A percentile compares a stretch with the other conserved stretches of the same genome.
phyloP scores from a whole-genome alignment of 2,113 vertebrate species.

The Gambusia holbrooki region DNA sequence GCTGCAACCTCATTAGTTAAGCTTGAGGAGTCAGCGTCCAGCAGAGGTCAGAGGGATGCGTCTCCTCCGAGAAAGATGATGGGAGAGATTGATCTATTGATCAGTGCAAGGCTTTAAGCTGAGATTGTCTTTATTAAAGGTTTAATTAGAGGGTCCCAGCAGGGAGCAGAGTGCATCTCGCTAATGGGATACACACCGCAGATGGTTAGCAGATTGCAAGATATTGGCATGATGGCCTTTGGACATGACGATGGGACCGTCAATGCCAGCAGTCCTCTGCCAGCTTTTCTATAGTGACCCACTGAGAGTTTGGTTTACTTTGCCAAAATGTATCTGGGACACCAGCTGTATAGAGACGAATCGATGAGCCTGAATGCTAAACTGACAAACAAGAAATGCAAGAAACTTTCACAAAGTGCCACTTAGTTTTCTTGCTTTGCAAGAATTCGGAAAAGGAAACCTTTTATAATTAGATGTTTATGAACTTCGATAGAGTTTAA shows the following conservation, averaged over 20 bases:
- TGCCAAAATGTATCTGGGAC: slow-evolving; percentile 32
- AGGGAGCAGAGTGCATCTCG: slow-evolving; percentile 25
- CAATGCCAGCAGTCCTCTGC: slow-evolving; percentile 43
- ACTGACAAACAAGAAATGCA: slow-evolving; percentile 2
- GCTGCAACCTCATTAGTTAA: slow-evolving; percentile 65
- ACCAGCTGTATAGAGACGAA: slow-evolving; percentile 26
- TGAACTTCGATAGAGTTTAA: too few species aligned
- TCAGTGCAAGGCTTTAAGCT: slow-evolving; percentile 56
- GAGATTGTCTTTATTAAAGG: slow-evolving; percentile 65
- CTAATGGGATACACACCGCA: slow-evolving; percentile 42
- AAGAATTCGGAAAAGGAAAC: not conserved
- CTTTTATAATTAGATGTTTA: not conserved
- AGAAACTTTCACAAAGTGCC: not conserved
- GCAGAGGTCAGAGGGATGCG: slow-evolving; percentile 50
- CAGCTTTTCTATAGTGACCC: slow-evolving; percentile 39
- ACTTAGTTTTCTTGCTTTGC: slow-evolving; percentile 4
- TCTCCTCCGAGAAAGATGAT: slow-evolving; percentile 66
- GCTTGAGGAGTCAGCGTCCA: slow-evolving; percentile 48
- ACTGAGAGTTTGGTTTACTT: slow-evolving; percentile 10
- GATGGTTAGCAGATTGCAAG: slow-evolving; percentile 68
- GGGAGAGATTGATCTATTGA: slow-evolving; percentile 75
- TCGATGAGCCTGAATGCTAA: slow-evolving; percentile 2
- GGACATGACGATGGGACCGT: slow-evolving; percentile 54
- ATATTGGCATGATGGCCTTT: slow-evolving; percentile 48
- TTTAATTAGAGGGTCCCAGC: slow-evolving; percentile 68